Conservation (phyloP, 2,797 vertebrate species). For the Etheostoma perlongum region DNA sequence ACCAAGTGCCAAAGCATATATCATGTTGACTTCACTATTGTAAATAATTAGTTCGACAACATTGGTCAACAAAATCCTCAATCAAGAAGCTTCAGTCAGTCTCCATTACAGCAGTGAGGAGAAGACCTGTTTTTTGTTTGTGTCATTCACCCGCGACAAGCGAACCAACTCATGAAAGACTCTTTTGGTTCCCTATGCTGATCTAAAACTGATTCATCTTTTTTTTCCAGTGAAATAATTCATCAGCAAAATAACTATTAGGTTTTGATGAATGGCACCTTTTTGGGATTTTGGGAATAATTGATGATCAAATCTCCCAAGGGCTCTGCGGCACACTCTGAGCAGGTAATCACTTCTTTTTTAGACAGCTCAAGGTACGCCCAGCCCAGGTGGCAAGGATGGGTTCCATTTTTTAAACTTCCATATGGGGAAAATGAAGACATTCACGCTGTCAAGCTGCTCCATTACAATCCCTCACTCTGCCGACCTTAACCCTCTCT, state of each 20-base stretch:
- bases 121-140: no score
- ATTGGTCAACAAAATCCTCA: not conserved
- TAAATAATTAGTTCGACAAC: conserved; percentile 28
- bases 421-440: conserved; percentile 77
- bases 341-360: conserved; percentile 77
- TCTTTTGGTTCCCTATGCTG: no score
- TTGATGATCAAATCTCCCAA: conserved; percentile 77
- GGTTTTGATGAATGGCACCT: conserved; percentile 74
- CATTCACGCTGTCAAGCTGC: conserved; percentile 68
- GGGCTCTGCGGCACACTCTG: conserved; percentile 59
- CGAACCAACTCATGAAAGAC: no score
- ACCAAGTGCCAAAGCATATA: not conserved
- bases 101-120: not conserved
- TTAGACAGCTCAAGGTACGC: conserved; percentile 81
- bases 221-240: conserved; percentile 48
- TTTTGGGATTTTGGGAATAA: conserved; percentile 76
- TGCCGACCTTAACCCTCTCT: conserved; percentile 63
- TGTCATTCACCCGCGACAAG: no score
- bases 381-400: conserved; percentile 71
- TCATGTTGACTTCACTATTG: not conserved
- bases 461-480: conserved; percentile 71
- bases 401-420: conserved; percentile 77
- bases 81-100: conserved; percentile 16
- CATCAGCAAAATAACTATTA: conserved; percentile 67
- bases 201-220: conserved; percentile 20